These are phyloP conservation scores for Malacosoma neustria DNA, from an alignment of 2,888 invertebrate genomes.

Conservation along the genomic window DNA sequence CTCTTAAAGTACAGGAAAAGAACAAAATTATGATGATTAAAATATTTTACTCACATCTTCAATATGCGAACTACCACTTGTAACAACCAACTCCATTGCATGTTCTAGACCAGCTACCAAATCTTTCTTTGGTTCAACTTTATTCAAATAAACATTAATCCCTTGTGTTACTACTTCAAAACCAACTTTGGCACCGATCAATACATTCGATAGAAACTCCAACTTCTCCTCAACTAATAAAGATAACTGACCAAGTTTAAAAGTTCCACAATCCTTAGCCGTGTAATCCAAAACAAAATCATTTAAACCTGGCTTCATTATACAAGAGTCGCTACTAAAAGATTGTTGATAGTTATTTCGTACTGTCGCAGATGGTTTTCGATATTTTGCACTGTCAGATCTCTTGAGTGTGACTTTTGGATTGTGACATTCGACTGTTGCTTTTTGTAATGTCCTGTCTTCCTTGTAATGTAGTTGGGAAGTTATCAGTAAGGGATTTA, in stretches of 20 bases:
- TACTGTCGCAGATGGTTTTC: slow-evolving; percentile 78
- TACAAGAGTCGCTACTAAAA: slow-evolving; percentile 65
- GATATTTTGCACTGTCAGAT: slow-evolving; percentile 81
- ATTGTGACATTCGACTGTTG: slow-evolving; percentile 82
- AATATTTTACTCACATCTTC: slow-evolving; percentile 76
- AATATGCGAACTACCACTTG: slow-evolving; percentile 85
- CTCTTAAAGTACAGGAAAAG: too few species aligned
- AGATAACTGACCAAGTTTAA: slow-evolving; percentile 82
- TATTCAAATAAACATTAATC: slow-evolving; percentile 63
- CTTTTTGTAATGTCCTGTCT: slow-evolving; percentile 85
- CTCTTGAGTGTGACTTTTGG: slow-evolving; percentile 78
- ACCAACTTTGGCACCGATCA: slow-evolving; percentile 71
- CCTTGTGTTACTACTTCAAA: slow-evolving; percentile 73
- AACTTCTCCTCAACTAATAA: slow-evolving; percentile 78
- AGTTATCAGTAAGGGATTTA: slow-evolving; percentile 78
- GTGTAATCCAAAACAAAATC: slow-evolving; percentile 75
- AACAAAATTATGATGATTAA: too few species aligned
- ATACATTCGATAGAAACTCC: slow-evolving; percentile 80
- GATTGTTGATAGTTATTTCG: slow-evolving; percentile 79
- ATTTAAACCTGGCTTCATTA: slow-evolving; percentile 79
- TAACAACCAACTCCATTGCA: slow-evolving; percentile 82
- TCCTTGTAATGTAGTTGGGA: slow-evolving; percentile 86
- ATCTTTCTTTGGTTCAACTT: slow-evolving; percentile 76
- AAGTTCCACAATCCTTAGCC: slow-evolving; percentile 80
- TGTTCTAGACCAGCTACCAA: slow-evolving; percentile 89